Evolutionary conservation across 2,888 invertebrate species (phyloP).

Genomic region (Ashinkailepas kermadecensis): DNA sequence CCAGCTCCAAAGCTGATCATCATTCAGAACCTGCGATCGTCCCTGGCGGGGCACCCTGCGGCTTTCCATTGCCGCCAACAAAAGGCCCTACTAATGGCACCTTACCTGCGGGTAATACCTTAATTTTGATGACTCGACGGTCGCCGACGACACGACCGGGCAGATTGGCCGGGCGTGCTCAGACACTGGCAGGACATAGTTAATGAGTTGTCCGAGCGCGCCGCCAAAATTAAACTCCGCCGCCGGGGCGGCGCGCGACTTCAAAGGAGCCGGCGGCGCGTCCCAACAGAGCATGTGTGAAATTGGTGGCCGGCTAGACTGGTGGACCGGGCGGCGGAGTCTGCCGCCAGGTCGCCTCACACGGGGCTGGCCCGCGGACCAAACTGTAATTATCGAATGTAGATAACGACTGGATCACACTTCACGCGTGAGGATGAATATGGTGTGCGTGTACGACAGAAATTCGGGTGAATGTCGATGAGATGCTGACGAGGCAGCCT

Average conservation of each 20-base stretch:
- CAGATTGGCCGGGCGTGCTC: neutral
- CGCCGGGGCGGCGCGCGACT: neutral
- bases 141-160: neutral
- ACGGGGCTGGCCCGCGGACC: neutral
- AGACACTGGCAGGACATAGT: neutral
- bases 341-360: neutral
- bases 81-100: slow-evolving; percentile 1
- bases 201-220: slow-evolving; percentile 9
- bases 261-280: neutral
- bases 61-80: slow-evolving; percentile 6
- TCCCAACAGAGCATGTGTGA: neutral
- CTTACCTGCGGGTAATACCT: neutral
- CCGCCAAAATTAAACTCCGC: slow-evolving; percentile 9
- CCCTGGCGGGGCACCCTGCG: neutral
- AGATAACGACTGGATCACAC: neutral
- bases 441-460: no score
- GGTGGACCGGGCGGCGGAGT: neutral
- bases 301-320: neutral
- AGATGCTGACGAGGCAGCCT: no score
- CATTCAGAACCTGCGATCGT: neutral
- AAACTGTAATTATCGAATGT: neutral
- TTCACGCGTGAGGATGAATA: no score
- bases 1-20: neutral
- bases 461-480: no score
- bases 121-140: slow-evolving; percentile 11